These are phyloP conservation scores for Paelopatides confundens DNA, from an alignment of 53 echinoderm and acorn worm genomes.

Conservation along the genomic window DNA sequence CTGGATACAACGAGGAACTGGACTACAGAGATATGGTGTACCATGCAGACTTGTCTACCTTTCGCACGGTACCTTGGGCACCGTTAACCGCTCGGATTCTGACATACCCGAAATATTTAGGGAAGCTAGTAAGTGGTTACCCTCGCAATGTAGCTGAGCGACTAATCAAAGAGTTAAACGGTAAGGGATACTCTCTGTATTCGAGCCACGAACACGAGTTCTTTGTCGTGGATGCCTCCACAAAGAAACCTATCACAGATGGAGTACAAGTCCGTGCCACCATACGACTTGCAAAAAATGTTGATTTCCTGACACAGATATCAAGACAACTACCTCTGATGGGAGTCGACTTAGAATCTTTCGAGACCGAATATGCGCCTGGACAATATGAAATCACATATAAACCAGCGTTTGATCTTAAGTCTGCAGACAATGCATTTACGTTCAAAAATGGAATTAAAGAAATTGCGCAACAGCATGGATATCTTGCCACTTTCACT, in stretches of 20 bases:
- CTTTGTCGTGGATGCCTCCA: constrained; percentile 75
- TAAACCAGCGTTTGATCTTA: constrained; percentile 79
- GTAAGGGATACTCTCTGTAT: constrained; percentile 76
- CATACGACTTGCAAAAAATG: constrained; percentile 11
- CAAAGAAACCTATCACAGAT: constrained; percentile 65
- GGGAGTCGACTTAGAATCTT: constrained; percentile 69
- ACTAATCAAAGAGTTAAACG: constrained; percentile 68
- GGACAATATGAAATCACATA: constrained; percentile 74
- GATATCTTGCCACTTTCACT: constrained; percentile 63
- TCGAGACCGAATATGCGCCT: constrained; percentile 74
- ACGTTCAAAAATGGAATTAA: constrained; percentile 77
- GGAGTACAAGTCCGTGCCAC: constrained; percentile 72
- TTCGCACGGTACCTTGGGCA: constrained; percentile 80
- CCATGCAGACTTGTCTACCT: constrained; percentile 79
- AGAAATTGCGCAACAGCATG: constrained; percentile 77
- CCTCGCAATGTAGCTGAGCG: constrained; percentile 78
- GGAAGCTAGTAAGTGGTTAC: constrained; percentile 57
- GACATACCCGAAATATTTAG: constrained; percentile 62
- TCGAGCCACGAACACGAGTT: constrained; percentile 95
- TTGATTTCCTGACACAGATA: constrained; percentile 61
- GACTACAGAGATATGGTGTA: constrained; percentile 69
- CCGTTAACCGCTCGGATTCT: constrained; percentile 75
- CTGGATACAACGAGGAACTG: constrained; percentile 75
- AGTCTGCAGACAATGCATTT: constrained; percentile 72
- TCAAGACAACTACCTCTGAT: constrained; percentile 57